phyloP scores from a whole-genome alignment of 2,888 invertebrate genomes.

The Sesia apiformis region DNA sequence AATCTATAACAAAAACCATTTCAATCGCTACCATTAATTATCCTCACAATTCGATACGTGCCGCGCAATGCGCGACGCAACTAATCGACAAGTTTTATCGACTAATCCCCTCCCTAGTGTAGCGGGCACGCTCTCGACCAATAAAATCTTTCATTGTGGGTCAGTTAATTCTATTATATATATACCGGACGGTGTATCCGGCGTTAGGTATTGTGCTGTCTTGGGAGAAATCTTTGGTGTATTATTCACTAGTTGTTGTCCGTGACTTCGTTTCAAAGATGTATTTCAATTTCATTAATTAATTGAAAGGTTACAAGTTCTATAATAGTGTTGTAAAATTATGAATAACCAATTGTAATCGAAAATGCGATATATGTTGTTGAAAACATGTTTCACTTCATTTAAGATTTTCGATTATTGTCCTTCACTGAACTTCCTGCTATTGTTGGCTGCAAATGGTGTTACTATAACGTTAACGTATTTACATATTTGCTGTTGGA shows the following conservation, averaged over 20 bases:
- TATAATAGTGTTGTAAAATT: too few species aligned
- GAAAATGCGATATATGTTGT: too few species aligned
- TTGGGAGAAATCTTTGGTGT: not conserved
- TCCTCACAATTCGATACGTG: not conserved
- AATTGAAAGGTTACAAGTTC: too few species aligned
- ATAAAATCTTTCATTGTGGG: slow-evolving; percentile 17
- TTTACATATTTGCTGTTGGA: too few species aligned
- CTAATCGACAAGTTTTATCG: slow-evolving; percentile 12
- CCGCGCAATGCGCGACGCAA: not conserved
- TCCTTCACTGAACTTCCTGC: too few species aligned
- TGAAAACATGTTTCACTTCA: too few species aligned
- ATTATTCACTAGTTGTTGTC: not conserved
- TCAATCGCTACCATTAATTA: not conserved
- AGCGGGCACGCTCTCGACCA: not conserved
- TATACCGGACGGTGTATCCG: not conserved
- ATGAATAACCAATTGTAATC: too few species aligned
- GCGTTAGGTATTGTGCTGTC: not conserved
- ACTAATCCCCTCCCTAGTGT: slow-evolving; percentile 4
- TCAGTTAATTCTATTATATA: slow-evolving; percentile 20
- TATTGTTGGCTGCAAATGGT: too few species aligned
- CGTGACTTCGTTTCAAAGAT: not conserved
- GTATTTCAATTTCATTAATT: too few species aligned
- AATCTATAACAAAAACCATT: too few species aligned
- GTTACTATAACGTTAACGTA: too few species aligned
- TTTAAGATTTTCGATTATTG: too few species aligned